A percentile compares a stretch with the other conserved stretches of the same genome.
These are phyloP conservation scores for Atta texana DNA, from an alignment of 1,140 invertebrate genomes.

Conservation along the genomic window DNA sequence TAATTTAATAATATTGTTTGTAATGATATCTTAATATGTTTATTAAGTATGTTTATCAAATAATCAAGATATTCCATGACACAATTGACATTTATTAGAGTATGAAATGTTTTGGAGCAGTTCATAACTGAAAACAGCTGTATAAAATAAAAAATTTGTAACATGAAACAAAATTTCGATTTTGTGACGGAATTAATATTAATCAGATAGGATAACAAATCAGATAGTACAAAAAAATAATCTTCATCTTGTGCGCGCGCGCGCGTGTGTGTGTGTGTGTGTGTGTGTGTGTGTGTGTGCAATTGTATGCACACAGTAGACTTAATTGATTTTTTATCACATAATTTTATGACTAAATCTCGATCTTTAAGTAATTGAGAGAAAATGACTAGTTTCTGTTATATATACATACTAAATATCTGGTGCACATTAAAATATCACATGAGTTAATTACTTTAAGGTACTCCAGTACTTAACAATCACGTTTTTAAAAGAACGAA, in stretches of 20 bases:
- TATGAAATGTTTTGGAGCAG: not conserved
- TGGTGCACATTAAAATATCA: conserved; percentile 49
- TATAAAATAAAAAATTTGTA: not conserved
- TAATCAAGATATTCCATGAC: not conserved
- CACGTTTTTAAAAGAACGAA: conserved; percentile 21
- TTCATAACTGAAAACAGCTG: conserved; percentile 1
- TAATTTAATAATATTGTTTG: not conserved
- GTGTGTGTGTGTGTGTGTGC: no score
- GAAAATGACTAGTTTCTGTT: conserved; percentile 50
- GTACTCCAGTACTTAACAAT: conserved; percentile 42
- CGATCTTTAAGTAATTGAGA: conserved; percentile 18
- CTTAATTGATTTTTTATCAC: conserved; percentile 32
- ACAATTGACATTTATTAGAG: not conserved
- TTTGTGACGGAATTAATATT: not conserved
- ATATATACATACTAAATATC: conserved; percentile 31
- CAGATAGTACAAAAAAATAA: not conserved
- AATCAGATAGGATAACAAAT: not conserved
- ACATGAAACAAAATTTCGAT: not conserved
- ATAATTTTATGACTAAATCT: conserved; percentile 7
- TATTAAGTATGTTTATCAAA: not conserved
- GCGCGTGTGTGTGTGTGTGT: no score
- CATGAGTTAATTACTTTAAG: conserved; percentile 38
- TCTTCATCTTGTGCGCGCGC: not conserved
- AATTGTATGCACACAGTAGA: not conserved
- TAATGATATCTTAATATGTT: not conserved